A percentile compares a stretch with the other conserved stretches of the same genome.
phyloP scores from a whole-genome alignment of 2,797 vertebrate genomes.

The Lutjanus campechanus region DNA sequence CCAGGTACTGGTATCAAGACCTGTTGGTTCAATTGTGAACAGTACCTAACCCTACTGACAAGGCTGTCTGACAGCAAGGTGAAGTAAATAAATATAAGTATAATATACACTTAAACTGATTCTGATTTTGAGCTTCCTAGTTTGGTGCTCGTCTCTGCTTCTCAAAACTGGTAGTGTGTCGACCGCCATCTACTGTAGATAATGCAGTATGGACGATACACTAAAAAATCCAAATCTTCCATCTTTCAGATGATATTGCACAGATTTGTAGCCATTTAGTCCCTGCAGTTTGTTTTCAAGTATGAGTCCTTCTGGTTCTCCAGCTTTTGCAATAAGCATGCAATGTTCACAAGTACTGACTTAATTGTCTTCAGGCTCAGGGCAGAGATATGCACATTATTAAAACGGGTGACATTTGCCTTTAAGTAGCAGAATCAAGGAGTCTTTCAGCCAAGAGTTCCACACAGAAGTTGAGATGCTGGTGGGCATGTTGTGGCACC shows the following conservation, averaged over 20 bases:
- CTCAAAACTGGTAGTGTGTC: too few species aligned
- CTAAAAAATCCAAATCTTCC: neutral
- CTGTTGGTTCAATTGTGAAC: too few species aligned
- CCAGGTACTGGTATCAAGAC: too few species aligned
- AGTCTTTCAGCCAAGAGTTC: constrained; percentile 28
- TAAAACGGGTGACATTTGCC: constrained; percentile 34
- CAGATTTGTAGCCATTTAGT: neutral
- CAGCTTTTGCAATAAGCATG: neutral
- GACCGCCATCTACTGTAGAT: too few species aligned
- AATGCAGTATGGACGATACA: too few species aligned
- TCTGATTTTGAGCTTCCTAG: too few species aligned
- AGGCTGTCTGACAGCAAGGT: too few species aligned
- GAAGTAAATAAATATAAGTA: too few species aligned
- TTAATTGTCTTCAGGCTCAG: constrained; percentile 30
- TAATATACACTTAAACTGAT: too few species aligned
- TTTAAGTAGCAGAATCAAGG: constrained; percentile 51
- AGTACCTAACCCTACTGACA: too few species aligned
- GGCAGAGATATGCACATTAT: constrained; percentile 26
- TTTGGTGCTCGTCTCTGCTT: too few species aligned
- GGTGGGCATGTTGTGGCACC: constrained; percentile 37
- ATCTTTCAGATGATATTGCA: neutral
- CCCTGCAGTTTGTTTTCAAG: neutral
- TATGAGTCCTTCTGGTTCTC: neutral
- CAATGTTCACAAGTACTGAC: constrained; percentile 13
- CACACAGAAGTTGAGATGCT: constrained; percentile 43